Evolutionary conservation across 2,797 vertebrate genomes (phyloP).

Genomic region (Cebuella pygmaea): DNA sequence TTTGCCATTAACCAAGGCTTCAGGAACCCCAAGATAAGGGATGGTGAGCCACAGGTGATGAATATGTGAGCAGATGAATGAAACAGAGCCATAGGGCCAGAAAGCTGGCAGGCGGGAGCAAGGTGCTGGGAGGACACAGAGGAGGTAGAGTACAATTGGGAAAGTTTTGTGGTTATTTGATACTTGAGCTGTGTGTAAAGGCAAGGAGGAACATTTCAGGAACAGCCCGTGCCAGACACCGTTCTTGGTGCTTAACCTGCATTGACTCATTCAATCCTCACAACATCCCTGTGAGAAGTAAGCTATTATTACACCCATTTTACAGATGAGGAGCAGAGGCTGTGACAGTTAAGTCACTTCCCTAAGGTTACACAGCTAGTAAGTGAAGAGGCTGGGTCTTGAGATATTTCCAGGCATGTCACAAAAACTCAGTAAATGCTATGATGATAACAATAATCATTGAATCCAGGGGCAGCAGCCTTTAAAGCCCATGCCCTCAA

Average conservation of each 20-base stretch:
- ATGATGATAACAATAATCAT: background rate
- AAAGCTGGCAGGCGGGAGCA: background rate
- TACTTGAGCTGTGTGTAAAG: constrained; percentile 32
- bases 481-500: background rate
- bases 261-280: background rate
- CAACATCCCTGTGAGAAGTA: background rate
- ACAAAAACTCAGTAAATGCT: background rate
- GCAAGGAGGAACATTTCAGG: background rate
- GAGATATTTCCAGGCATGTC: background rate
- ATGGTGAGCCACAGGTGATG: background rate
- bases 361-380: background rate
- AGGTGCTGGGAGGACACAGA: background rate
- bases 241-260: background rate
- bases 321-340: background rate
- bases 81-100: background rate
- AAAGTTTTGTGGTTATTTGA: background rate
- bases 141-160: background rate
- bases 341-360: background rate
- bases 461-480: background rate
- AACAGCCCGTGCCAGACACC: too few species aligned
- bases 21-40: background rate
- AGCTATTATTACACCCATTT: background rate
- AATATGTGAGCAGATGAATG: background rate
- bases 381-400: background rate
- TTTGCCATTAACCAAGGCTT: background rate